Base-by-base conservation (phyloP, 2,888 invertebrate genomes). In the Stenolophus ochropezus region DNA sequence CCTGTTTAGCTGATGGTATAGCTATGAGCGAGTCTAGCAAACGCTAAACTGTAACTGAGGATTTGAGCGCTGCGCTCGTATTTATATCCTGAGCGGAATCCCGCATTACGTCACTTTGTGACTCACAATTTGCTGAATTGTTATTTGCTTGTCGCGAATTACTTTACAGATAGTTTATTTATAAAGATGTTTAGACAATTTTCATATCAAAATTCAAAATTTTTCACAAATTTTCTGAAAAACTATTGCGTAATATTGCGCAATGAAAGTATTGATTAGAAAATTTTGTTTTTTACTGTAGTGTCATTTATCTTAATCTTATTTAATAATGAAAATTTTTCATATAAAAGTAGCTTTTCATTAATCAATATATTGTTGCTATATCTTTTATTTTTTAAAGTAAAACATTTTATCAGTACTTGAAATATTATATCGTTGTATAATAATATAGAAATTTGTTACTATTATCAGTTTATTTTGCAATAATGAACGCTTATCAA, bases 31-130 rank as follows among this genome's bases (percentile, higher is more conserved):
- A 56, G 79, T 20, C 47, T 33, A 73, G 80, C 80, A 16, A 21
- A 73, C 18, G 80, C 80, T 73, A 80, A 80, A 80, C 73, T 21
- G n/a, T 4, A 51, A 80, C 80, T 80, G 80, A 65, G 4, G 18
- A 14, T 2, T 53, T 18, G 56, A 2, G 4, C 25, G n/a, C n/a
- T n/a, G n/a, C n/a, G n/a, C n/a, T n/a, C n/a, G n/a, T n/a, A n/a
- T 42, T 42, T 42, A 1, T 0, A 0, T 51, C 42, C 42, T 42
- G n/a, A 18, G 27, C 58, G 58, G 73, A 42, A 21, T 23, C 16
- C 58, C 18, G 21, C 56, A 14, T 49, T 42, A 77, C 65, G 77
- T 77, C 77, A 77, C 11, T 16, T 69, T 6, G n/a, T n/a, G n/a
- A n/a, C n/a, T n/a, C n/a, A n/a, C n/a, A n/a, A n/a, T 61, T 61